Evolutionary conservation across 2,113 vertebrate genomes (phyloP), one percentile per base, ranked within the genome.

Genomic region (Stomatorhinus ivindoensis): DNA sequence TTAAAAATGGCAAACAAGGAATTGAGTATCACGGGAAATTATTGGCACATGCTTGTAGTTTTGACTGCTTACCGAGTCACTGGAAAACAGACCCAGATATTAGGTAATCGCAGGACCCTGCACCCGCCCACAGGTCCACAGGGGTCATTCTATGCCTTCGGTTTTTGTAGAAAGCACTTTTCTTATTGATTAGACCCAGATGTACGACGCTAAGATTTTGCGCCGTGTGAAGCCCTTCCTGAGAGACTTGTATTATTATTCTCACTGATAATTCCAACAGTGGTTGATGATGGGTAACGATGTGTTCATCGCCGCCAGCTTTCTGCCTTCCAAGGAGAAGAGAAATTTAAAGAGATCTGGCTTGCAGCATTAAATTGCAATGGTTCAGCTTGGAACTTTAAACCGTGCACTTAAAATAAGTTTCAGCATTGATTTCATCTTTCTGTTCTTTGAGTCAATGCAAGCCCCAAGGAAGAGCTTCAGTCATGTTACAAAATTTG

Each of bases 1-100:
- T 58, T 83, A 85, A 85, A 89, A 89, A 89, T 85, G 80, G 80
- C 80, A 83, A 58, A 85, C 80, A 83, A 46, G 83, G 88, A 58
- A 87, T 35, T 58, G 86, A 61, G 88, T 61, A 58, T 47, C 44
- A 51, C 5, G 87, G 88, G 69, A 69, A 39, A 88, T 35, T 88
- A 73, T 88, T 73, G 42, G 61, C 46, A 47, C 76, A 58, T 2
- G 31, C 9, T 21, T 61, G 87, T 39, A 31, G 39, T 31, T 27
- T 4, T 50, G 69, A 51, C 39, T 35, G 15, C 82, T 80, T 88
- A 50, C 39, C 4, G 4, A 39, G 15, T 80, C 31, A 4, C 4
- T 35, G 0, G 87, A 44, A 87, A 65, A 48, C 42, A 44, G 39
- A 24, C n/a, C 46, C 47, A 61, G 35, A 83, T 51, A 55, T 50